These are phyloP conservation scores for Tetragnatha montana DNA, from an alignment of 2,888 invertebrate species.

Conservation along the genomic window DNA sequence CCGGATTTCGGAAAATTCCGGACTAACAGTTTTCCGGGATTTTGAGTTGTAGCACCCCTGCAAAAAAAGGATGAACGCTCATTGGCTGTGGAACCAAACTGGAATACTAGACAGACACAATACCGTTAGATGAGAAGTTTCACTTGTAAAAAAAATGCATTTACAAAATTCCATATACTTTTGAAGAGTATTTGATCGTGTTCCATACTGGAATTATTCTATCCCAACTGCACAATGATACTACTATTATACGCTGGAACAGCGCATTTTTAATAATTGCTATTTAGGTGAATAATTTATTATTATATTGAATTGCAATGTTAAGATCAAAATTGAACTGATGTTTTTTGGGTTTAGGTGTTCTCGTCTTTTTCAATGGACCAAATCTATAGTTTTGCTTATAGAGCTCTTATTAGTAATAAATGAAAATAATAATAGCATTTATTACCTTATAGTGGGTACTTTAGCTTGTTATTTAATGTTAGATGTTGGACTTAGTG, in stretches of 20 bases:
- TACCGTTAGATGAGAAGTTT: background rate
- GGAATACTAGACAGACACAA: background rate
- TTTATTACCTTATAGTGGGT: background rate
- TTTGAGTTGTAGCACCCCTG: too few relatives aligned
- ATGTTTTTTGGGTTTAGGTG: background rate
- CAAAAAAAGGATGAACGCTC: background rate
- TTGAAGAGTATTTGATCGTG: background rate
- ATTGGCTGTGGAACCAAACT: background rate
- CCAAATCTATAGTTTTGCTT: background rate
- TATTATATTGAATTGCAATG: background rate
- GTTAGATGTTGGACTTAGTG: background rate
- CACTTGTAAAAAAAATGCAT: background rate
- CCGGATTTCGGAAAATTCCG: too few relatives aligned
- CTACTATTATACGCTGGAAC: background rate
- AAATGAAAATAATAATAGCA: background rate
- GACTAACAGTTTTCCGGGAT: too few relatives aligned
- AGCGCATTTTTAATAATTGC: background rate
- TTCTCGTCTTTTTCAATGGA: background rate
- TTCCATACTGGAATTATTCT: background rate
- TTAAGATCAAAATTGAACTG: background rate
- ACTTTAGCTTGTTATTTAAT: background rate
- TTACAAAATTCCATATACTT: background rate
- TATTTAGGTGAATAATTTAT: background rate
- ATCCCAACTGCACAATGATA: constrained; percentile 11
- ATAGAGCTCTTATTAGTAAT: background rate